Evolutionary conservation across 2,888 invertebrate genomes (phyloP).

Genomic region (Phortica okadai): DNA sequence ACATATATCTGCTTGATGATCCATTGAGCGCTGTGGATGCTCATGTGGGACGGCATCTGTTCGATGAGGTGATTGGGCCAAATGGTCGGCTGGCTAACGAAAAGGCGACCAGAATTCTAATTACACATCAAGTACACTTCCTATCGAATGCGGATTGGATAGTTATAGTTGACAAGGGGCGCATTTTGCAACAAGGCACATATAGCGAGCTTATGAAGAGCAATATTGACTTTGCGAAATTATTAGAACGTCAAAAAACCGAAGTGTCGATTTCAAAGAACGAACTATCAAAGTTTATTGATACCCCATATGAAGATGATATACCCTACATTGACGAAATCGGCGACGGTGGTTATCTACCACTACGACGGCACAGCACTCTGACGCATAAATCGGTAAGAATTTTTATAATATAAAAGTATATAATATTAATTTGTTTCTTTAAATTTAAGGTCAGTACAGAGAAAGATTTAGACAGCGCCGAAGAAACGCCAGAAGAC

Average conservation of each 20-base stretch:
- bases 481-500: slow-evolving; percentile 73
- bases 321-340: slow-evolving; percentile 76
- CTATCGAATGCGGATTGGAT: slow-evolving; percentile 81
- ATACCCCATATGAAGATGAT: slow-evolving; percentile 72
- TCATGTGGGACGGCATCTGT: slow-evolving; percentile 85
- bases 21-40: slow-evolving; percentile 88
- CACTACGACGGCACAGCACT: slow-evolving; percentile 63
- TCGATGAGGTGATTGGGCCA: slow-evolving; percentile 83
- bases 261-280: slow-evolving; percentile 33
- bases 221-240: slow-evolving; percentile 78
- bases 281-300: slow-evolving; percentile 37
- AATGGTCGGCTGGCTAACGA: slow-evolving; percentile 79
- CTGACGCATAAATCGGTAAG: slow-evolving; percentile 68
- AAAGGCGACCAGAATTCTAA: slow-evolving; percentile 81
- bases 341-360: slow-evolving; percentile 61
- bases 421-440: not conserved
- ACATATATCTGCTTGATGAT: slow-evolving; percentile 88
- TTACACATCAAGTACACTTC: slow-evolving; percentile 89
- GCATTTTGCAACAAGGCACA: slow-evolving; percentile 76
- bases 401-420: not conserved
- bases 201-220: slow-evolving; percentile 77
- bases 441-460: slow-evolving; percentile 58
- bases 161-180: slow-evolving; percentile 80
- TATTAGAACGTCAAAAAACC: slow-evolving; percentile 74
- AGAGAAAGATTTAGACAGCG: slow-evolving; percentile 56